Conservation (phyloP, 1,140 invertebrate species). For the Choristoneura fumiferana region DNA sequence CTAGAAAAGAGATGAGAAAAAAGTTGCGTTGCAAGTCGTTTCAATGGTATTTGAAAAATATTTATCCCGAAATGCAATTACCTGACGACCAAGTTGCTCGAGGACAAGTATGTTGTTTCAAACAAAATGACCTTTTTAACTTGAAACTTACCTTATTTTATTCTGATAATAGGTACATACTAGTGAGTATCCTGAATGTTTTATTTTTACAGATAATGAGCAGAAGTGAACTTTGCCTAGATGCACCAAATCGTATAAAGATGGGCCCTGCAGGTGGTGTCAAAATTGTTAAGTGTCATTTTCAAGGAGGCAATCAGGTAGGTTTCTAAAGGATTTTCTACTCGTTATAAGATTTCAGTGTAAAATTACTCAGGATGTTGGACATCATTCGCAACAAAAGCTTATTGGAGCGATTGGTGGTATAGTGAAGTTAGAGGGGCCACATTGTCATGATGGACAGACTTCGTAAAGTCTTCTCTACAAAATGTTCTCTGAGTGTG, state of each 20-base stretch:
- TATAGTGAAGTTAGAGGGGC: too few species aligned
- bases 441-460: too few species aligned
- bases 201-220: slow-evolving; percentile 41
- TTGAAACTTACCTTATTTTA: too few species aligned
- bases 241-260: slow-evolving; percentile 22
- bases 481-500: too few species aligned
- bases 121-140: background rate
- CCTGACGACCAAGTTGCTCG: slow-evolving; percentile 30
- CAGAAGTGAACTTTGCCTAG: slow-evolving; percentile 35
- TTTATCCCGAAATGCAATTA: slow-evolving; percentile 87
- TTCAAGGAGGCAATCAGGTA: slow-evolving; percentile 50
- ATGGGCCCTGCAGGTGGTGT: slow-evolving; percentile 21
- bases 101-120: slow-evolving; percentile 34
- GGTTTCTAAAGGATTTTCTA: background rate
- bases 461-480: too few species aligned
- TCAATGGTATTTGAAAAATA: slow-evolving; percentile 94
- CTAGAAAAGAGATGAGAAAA: slow-evolving; percentile 83
- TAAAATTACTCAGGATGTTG: too few species aligned
- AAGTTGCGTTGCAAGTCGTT: slow-evolving; percentile 91
- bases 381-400: too few species aligned
- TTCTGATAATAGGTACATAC: too few species aligned
- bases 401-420: too few species aligned
- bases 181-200: too few species aligned
- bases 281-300: slow-evolving; percentile 37
- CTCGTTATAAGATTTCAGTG: too few species aligned